Percentiles rank a stretch among this genome's conserved stretches.
Evolutionary conservation across 2,888 invertebrate genomes (phyloP).

Genomic region (Dryadula phaetusa): DNA sequence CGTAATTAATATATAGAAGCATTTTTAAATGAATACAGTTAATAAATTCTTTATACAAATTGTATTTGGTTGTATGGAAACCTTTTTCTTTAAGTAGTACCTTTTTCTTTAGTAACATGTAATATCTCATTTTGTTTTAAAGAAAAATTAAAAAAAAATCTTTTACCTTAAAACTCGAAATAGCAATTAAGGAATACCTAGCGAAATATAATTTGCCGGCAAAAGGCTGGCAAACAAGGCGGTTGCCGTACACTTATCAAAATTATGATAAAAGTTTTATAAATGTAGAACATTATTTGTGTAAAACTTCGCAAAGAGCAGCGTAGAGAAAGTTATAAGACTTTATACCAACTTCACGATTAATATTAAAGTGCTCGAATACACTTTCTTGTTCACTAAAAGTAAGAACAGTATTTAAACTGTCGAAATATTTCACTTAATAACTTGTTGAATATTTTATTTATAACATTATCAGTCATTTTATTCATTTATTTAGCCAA

Average conservation of each 20-base stretch:
- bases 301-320: slow-evolving; percentile 34
- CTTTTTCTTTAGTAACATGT: neutral
- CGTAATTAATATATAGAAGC: too few relatives aligned
- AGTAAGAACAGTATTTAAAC: slow-evolving; percentile 29
- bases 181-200: neutral
- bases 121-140: too few relatives aligned
- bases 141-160: too few relatives aligned
- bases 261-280: slow-evolving; percentile 47
- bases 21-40: too few relatives aligned
- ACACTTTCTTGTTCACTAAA: slow-evolving; percentile 36
- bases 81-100: too few relatives aligned
- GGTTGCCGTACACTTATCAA: slow-evolving; percentile 34
- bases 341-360: slow-evolving; percentile 48
- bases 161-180: too few relatives aligned
- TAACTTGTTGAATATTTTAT: slow-evolving; percentile 32
- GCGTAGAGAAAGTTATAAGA: slow-evolving; percentile 46
- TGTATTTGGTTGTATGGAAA: too few relatives aligned
- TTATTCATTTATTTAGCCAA: neutral
- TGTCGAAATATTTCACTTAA: slow-evolving; percentile 26
- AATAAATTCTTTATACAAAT: too few relatives aligned
- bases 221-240: slow-evolving; percentile 20
- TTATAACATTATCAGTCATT: neutral
- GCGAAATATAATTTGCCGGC: slow-evolving; percentile 9
- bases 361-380: slow-evolving; percentile 48
- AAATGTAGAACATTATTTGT: slow-evolving; percentile 37